Evolutionary conservation across 92 coral and sea anemone species (phyloP), one percentile per base, ranked within the genome.

Genomic region (Phenganax subtilis): DNA sequence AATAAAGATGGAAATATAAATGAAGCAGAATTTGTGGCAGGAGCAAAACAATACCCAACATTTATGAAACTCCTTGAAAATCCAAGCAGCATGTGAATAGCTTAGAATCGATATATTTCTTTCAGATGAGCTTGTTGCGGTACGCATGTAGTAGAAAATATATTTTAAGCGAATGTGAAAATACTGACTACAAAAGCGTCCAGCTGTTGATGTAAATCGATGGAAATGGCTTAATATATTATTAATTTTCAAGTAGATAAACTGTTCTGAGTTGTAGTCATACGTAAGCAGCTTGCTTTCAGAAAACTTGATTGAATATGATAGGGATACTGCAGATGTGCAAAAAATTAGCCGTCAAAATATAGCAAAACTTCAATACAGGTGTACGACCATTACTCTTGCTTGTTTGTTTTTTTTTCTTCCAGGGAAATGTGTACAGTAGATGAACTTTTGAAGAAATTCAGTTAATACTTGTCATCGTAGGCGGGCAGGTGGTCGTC

Each of bases 21-120:
- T 25, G 90, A 87, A 80, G 90, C 87, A 12, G 99, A 96, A 59
- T 96, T 96, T 86, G 86, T 96, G n/a, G 93, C 97, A 2, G 99
- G 99, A 8, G 94, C 93, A 20, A 91, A 96, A 70, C 92, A 92
- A 68, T 96, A 96, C 55, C 99, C 99, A 2, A 87, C 97, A 30
- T 93, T 96, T 54, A 96, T 96, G 99, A 91, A 93, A 91, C 88
- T 96, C 66, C 62, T 96, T 89, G 99, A 96, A 75, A 90, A 88
- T 68, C 94, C 94, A 25, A 90, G 80, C 63, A 84, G 91, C 30
- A 87, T 86, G 55, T 79, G 59, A 79, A 14, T 59, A 20, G 17
- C 52, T n/a, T 37, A 15, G 3, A n/a, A 75, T 75, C 51, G 3
- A 27, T 20, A 4, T 1, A 6, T 67, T 31, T 67, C 12, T 67